Base-by-base conservation (phyloP, 2,113 vertebrate species). In the Chamaetylas fuelleborni region DNA sequence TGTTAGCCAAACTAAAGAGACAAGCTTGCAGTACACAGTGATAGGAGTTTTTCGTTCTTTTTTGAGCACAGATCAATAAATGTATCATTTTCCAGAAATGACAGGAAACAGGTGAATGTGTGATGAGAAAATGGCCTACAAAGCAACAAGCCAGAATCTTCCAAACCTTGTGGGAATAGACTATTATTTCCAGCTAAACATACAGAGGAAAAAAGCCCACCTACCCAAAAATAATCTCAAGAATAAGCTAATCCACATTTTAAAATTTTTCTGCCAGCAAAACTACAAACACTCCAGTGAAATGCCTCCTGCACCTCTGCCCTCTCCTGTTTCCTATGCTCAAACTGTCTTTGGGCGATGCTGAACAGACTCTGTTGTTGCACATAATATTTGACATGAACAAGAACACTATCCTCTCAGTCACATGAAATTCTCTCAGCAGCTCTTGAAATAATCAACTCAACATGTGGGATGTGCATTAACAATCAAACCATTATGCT, bases 401-500 rank as follows among this genome's bases (percentile, higher is more conserved):
- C 62, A 81, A 86, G 53, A 72, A n/a, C 48, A 26, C 60, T 60
- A 54, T 78, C 38, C 38, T 72, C 56, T 67, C 60, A 88, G 61
- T 61, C 90, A 93, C 43, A 8, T 53, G 64, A 53, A 66, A 86
- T 67, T 84, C 80, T 69, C 93, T 78, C 72, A 66, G 88, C 60
- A 71, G 85, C 38, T 88, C 90, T 81, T 92, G 65, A 96, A 93
- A 92, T 9, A 3, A 96, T 93, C 34, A 81, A 64, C 72, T 86
- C 65, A 19, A 51, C 4, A 28, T 50, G 88, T 81, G 82, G 76
- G 92, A 71, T 45, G 53, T 40, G 40, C 5, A 5, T 71, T 86
- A 92, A 95, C 96, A 97, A 94, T 71, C 72, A 81, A 66, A 84
- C 60, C 90, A 88, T 96, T 96, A 88, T 95, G 76, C 57, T 38